Base-by-base conservation (phyloP, 2,113 vertebrate species). In the Myxocyprinus asiaticus region DNA sequence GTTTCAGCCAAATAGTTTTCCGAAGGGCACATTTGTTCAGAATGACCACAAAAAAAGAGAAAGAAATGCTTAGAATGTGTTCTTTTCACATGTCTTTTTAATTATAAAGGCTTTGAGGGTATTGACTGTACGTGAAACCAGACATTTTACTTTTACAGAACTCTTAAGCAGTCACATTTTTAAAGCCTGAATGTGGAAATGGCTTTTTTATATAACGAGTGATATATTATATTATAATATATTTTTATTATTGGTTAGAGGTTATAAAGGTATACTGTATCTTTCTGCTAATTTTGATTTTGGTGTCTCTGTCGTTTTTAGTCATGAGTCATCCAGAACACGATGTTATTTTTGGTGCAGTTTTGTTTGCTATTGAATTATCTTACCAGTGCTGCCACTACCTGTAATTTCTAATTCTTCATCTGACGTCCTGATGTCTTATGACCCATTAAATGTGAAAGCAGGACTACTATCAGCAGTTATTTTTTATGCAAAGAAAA, bases 371-470 rank as follows among this genome's bases (percentile, higher is more conserved):
- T 5, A 4, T 7, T 63, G 61, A 64, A 55, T 56, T 45, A 42
- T 65, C 43, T 17, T 6, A 58, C 6, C 61, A 42, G 53, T 9
- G 61, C 67, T 33, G n/a, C 43, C 48, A 75, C 70, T 62, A 33
- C 22, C 22, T 33, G 17, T 50, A 9, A 65, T 63, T 80, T 50
- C 5, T 8, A 7, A 17, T 72, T 66, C 56, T 80, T 85, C 65
- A 53, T 67, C 71, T 51, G n/a, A 56, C 44, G 58, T 48, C 51
- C 53, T 61, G 22, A 79, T 66, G 63, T 53, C 17, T 51, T 67
- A 80, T 71, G 66, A 67, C 42, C 65, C 74, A 82, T 84, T 73
- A 78, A 44, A 74, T 82, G 61, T 66, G 70, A 55, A 65, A 82
- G 65, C 74, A 78, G 64, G 66, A 73, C 62, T 73, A 78, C 50